Percentiles rank a stretch among this genome's conserved stretches.
Conservation (phyloP, 2,113 vertebrate genomes). For the Apteryx mantelli region DNA sequence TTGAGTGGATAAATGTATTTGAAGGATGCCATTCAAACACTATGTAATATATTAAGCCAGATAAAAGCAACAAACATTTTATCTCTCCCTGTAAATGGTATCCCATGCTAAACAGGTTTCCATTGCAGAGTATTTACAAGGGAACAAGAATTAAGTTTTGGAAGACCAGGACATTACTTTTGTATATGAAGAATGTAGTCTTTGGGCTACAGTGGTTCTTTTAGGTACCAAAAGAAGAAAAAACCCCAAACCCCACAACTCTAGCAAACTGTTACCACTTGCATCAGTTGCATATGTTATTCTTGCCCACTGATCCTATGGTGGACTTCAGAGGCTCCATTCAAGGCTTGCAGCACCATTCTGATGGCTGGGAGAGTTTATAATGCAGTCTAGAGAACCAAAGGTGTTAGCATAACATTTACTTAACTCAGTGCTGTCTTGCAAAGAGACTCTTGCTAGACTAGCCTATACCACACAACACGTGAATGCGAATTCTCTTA, state of each 20-base stretch:
- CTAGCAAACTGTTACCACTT: neutral
- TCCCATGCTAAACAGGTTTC: neutral
- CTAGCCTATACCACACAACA: neutral
- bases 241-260: neutral
- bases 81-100: neutral
- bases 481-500: neutral
- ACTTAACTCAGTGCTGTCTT: neutral
- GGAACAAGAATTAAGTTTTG: neutral
- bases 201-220: neutral
- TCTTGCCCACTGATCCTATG: neutral
- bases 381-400: neutral
- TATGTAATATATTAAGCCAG: neutral
- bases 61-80: neutral
- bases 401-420: rapidly evolving
- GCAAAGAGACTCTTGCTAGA: neutral
- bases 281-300: neutral
- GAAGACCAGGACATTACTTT: neutral
- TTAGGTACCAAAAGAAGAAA: neutral
- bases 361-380: neutral
- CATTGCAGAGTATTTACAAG: neutral
- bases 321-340: neutral
- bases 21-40: neutral
- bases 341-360: neutral
- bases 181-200: neutral
- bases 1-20: neutral